Base-by-base conservation (phyloP, 92 coral and sea anemone genomes). In the Phymanthus crucifer region DNA sequence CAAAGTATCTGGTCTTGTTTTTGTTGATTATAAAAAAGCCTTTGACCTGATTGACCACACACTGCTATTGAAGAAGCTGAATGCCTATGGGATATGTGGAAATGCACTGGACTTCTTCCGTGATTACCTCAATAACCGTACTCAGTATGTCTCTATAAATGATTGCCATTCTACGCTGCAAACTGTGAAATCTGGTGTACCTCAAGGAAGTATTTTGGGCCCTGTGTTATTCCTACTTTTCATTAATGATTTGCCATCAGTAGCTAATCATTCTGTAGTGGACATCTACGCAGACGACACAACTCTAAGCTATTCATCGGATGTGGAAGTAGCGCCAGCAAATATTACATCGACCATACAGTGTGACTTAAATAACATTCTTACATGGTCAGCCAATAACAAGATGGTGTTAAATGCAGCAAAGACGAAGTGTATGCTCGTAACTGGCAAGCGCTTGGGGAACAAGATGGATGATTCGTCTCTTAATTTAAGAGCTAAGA, bases 11-110 rank as follows among this genome's bases (percentile, higher is more conserved):
- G 79, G 79, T 4, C 70, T 75, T 17, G 23, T 56, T 23, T 77
- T 77, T 64, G 47, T 77, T 14, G 82, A 58, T 31, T 76, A 76
- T 32, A 70, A 70, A 67, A 78, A 78, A 27, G 83, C 83, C 1
- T 78, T 78, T 36, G 78, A 78, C 33, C 35, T 78, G 32, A 64
- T 78, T 32, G 83, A 78, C 75, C 79, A 64, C 27, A 24, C 26
- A 33, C 81, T 80, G 46, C 71, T 38, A 11, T 45, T 73, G 65
- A 21, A 47, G 54, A 72, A 56, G 70, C 50, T 81, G 37, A 18
- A 81, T 18, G 71, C 40, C 17, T 73, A 47, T 81, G 86, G 43
- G 43, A 2, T 11, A 19, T 7, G 16, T 7, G 57, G 16, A 18
- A 18, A 3, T 17, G 16, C 18, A 2, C 66, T 24, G 0, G 10